Evolutionary conservation across 2,113 vertebrate species (phyloP), one percentile per base, ranked within the genome.

Genomic region (Erythrolamprus reginae): DNA sequence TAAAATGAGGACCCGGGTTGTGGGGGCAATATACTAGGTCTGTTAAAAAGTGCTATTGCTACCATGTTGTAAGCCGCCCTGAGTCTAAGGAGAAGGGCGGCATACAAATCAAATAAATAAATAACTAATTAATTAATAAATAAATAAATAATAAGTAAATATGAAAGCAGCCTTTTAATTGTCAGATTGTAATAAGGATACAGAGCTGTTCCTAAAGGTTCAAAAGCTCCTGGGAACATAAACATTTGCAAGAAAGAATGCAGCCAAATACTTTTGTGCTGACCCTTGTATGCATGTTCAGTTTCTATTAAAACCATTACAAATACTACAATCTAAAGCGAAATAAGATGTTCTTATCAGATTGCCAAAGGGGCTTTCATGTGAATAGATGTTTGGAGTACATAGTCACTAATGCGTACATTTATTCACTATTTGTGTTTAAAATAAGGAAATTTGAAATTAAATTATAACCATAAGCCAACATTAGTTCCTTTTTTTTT

Each of bases 161-260:
- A n/a, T 45, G 58, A 95, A 97, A 96, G 95, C 89, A 96, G 95
- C 89, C 91, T 92, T 95, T 95, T 94, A 94, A 96, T 94, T 96
- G 92, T 95, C 94, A 93, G 90, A 90, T 91, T 94, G 93, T 96
- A 95, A 94, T 93, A 95, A 95, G 87, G 90, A 95, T 94, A 91
- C 93, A 84, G 42, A 93, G 93, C 92, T 89, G 77, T 93, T 94
- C 86, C 65, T 94, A 88, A 10, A 82, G 94, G 85, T 90, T 94
- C 94, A 92, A 95, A 95, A 94, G 90, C 52, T 94, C 91, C 94
- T 92, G 95, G 93, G 92, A 94, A 96, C 91, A 28, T 1, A 92
- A 65, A 87, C 83, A 86, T 89, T 94, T 91, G 56, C 0, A 84
- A 84, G 93, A 90, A 89, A 88, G 92, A 56, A 52, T 95, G 33